phyloP scores from a whole-genome alignment of 2,797 vertebrate species.

The Gadopsis bispinosus region DNA sequence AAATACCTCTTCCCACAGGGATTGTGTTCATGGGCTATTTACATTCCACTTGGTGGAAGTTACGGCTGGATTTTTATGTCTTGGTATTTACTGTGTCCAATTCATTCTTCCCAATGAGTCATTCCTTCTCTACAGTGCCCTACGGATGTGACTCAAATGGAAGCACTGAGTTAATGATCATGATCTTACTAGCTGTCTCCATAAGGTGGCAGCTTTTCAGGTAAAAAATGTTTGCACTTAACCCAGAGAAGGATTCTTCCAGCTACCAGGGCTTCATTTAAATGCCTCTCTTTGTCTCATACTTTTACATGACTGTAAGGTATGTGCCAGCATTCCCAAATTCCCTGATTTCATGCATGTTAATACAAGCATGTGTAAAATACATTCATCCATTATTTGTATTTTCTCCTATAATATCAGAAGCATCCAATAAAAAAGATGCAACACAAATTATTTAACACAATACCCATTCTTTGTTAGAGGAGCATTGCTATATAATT shows the following conservation, averaged over 20 bases:
- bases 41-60: conserved; percentile 59
- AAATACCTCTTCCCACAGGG: conserved; percentile 50
- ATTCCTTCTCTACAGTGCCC: conserved; percentile 39
- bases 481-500: not conserved
- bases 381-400: not conserved
- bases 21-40: conserved; percentile 57
- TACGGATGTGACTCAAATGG: conserved; percentile 43
- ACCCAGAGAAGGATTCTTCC: conserved; percentile 36
- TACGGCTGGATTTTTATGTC: conserved; percentile 36
- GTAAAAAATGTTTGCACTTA: conserved; percentile 61
- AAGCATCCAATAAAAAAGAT: not conserved
- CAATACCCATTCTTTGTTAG: not conserved
- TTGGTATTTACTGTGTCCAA: conserved; percentile 39
- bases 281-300: not conserved
- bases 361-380: not conserved
- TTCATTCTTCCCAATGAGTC: conserved; percentile 36
- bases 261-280: conserved; percentile 10
- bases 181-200: conserved; percentile 53
- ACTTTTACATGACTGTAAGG: not conserved
- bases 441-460: not conserved
- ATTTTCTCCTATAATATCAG: not conserved
- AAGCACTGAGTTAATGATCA: conserved; percentile 56
- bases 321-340: not conserved
- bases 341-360: conserved; percentile 6
- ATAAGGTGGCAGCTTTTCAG: conserved; percentile 37